Base-by-base conservation (phyloP, 2,888 invertebrate genomes). In the Junonia oenone region DNA sequence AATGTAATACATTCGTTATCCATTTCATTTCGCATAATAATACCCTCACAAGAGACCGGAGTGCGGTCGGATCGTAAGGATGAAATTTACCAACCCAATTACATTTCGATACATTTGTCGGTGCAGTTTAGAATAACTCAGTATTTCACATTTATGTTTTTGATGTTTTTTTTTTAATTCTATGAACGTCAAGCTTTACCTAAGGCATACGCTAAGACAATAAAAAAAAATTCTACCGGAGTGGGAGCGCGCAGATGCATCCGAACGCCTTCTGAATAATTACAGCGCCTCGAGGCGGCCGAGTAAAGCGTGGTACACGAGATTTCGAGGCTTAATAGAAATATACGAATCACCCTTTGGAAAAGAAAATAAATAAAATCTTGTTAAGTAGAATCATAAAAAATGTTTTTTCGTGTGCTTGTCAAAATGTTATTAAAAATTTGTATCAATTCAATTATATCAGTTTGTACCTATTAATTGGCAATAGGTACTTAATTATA, bases 191-290 rank as follows among this genome's bases (percentile, higher is more conserved):
- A 26, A 29, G 37, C 57, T 56, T 66, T 59, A 63, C 29, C 62
- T 58, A 66, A 69, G 65, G 66, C 68, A 71, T 73, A 72, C 71
- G 67, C 64, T 71, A 69, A 75, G 65, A 73, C 61, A 70, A 65
- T 64, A 69, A 70, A 72, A 72, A 70, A 66, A 66, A 71, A 64
- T 22, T 22, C 66, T 61, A 61, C 53, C 65, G 61, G 68, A 70
- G 57, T 83, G 82, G 75, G 81, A 85, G 78, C 63, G 64, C 68
- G 62, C 85, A 87, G 83, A 83, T 87, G 86, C 73, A 72, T 70
- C 70, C 75, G 78, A 79, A 82, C 76, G 76, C 75, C 75, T 75
- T 63, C 75, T 85, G 83, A 84, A 83, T 84, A 86, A 86, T 85
- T 83, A 84, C 76, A 61, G 66, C 69, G 66, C 55, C 55, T 48